Evolutionary conservation across 2,113 vertebrate genomes (phyloP), one percentile per base, ranked within the genome.

Genomic region (Sturnira hondurensis): DNA sequence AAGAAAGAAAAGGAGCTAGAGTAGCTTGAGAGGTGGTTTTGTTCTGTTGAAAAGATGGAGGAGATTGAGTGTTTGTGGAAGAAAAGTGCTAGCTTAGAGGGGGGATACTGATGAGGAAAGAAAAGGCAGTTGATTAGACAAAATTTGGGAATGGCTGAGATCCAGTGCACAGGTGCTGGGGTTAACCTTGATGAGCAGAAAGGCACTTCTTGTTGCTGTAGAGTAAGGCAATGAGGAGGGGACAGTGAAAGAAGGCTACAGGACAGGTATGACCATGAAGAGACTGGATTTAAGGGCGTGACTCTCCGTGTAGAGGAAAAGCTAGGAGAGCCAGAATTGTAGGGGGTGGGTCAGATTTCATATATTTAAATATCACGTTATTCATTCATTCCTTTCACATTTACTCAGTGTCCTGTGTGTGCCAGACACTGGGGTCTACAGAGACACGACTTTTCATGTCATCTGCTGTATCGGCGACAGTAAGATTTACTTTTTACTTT

Each of bases 401-500:
- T 88, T 93, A 89, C 80, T 92, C 74, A 36, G 24, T 33, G 56
- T 1, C 41, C 89, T 11, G 20, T 0, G 13, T 58, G 52, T 82
- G 78, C 65, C 86, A 82, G 47, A 76, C 52, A 65, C 52, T 33
- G 38, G 43, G 31, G 16, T 87, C 52, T 70, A 65, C n/a, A 52
- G 67, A 86, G 68, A 91, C 11, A 80, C 4, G 24, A 31, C 83
- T 93, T 93, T 56, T 54, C 58, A 10, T 31, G 54, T 43, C 33
- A n/a, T 73, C 38, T 93, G 95, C 73, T 85, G 50, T 45, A 63
- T 22, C 43, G 63, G 47, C 31, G 77, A 93, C 50, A 43, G 43
- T 33, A 94, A 91, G 67, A 90, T 88, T 86, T 94, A 73, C 61
- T 89, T 96, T 83, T 58, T 52, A 73, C 31, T n/a, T 15, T 90